phyloP scores from a whole-genome alignment of 2,113 vertebrate genomes.

The Vidua macroura region DNA sequence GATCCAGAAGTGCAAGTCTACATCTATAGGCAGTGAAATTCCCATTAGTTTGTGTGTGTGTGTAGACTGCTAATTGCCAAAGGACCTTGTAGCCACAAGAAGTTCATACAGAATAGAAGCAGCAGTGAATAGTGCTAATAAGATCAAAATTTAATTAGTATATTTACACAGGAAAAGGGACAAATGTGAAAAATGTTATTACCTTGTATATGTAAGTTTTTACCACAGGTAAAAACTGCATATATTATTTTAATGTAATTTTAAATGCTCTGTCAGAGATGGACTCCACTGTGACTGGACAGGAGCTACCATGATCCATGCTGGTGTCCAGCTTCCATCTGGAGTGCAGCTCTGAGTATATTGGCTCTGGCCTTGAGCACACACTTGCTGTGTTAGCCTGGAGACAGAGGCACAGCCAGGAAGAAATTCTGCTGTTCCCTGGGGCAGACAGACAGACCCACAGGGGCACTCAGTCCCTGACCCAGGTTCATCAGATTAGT shows the following conservation, averaged over 20 bases:
- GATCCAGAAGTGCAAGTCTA: background rate
- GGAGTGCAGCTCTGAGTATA: rapidly evolving
- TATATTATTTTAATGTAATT: background rate
- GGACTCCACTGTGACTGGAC: background rate
- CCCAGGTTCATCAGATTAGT: background rate
- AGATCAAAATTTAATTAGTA: background rate
- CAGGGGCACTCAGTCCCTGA: no score
- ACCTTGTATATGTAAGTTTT: background rate
- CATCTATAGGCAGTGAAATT: rapidly evolving
- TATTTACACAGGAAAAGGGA: background rate
- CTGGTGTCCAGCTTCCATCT: background rate
- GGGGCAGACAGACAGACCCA: background rate
- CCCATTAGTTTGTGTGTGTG: background rate
- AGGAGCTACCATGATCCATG: rapidly evolving
- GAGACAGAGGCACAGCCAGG: background rate
- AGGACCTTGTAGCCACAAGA: background rate
- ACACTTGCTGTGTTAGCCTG: background rate
- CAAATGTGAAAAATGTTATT: background rate
- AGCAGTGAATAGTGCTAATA: background rate
- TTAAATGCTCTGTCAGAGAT: background rate
- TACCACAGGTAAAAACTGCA: background rate
- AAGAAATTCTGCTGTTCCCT: background rate
- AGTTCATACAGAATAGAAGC: background rate
- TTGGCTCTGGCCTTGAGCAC: no score
- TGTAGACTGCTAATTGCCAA: background rate